A percentile compares a stretch with the other conserved stretches of the same genome.
Evolutionary conservation across 2,888 invertebrate genomes (phyloP).

Genomic region (Agapetus fuscipes): DNA sequence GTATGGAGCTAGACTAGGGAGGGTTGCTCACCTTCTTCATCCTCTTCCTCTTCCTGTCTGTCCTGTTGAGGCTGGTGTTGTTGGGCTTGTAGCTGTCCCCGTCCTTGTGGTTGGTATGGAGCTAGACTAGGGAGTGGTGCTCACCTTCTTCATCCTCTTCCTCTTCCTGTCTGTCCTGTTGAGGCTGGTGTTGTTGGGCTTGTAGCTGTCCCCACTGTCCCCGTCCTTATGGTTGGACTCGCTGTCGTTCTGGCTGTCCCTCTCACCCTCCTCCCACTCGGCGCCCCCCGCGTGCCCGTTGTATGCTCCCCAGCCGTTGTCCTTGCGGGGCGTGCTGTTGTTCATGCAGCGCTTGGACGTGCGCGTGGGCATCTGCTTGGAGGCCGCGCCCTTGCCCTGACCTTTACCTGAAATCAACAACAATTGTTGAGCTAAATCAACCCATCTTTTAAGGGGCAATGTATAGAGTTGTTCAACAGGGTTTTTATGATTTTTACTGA

Average conservation of each 20-base stretch:
- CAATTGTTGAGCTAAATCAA: conserved; percentile 1
- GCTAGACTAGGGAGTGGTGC: too few species aligned
- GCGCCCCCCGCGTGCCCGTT: too few species aligned
- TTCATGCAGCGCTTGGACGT: not conserved
- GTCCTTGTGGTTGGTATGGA: too few species aligned
- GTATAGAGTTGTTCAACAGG: too few species aligned
- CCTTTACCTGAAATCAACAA: conserved; percentile 38
- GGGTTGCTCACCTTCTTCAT: conserved; percentile 6
- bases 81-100: too few species aligned
- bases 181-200: conserved; percentile 18
- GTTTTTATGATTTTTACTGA: too few species aligned
- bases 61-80: conserved; percentile 23
- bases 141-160: too few species aligned
- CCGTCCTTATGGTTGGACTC: conserved; percentile 16
- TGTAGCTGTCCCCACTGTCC: conserved; percentile 21
- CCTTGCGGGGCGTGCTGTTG: too few species aligned
- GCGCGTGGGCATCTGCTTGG: conserved; percentile 6
- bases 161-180: too few species aligned
- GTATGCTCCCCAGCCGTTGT: too few species aligned
- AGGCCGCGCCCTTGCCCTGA: conserved; percentile 30
- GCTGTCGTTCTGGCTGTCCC: conserved; percentile 19
- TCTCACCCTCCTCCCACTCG: conserved; percentile 21
- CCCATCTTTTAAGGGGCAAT: too few species aligned
- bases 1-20: not conserved
- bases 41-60: conserved; percentile 3